Base-by-base conservation (phyloP, 2,113 vertebrate genomes). In the Columbina picui region DNA sequence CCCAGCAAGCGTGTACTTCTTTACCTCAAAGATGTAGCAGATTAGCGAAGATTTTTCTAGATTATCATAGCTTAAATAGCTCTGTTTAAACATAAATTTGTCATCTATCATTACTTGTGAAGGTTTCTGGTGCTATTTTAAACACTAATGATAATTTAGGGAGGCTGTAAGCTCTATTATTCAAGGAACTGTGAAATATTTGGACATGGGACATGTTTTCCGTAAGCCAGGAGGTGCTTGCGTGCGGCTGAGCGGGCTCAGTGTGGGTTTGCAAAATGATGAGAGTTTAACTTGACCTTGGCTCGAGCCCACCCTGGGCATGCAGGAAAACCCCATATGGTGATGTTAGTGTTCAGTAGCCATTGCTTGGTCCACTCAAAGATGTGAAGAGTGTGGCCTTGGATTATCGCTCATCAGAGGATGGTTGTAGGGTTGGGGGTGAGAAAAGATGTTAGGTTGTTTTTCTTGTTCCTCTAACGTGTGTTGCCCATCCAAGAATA, bases 131-230 rank as follows among this genome's bases (percentile, higher is more conserved):
- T 90, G 8, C 68, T 79, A 3, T 82, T 93, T 87, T 84, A 93
- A 96, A 89, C 84, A 53, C 25, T 27, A 32, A 5, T 87, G 86
- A 91, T 94, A 65, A 93, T 87, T 87, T 30, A 56, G 30, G 73
- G 47, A n/a, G 26, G 50, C 15, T 89, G 12, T 61, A 23, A 61
- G 23, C 68, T 73, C 82, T 53, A 1, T 88, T 86, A 61, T 36
- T 88, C 56, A 65, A 76, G 61, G 50, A 69, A 53, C n/a, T 82
- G 32, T 79, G 45, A 41, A 90, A 8, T 85, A 92, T 73, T 94
- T 92, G 91, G 84, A 61, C 41, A 2, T 2, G 34, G 59, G 45
- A 23, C 1, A 0, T 84, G 63, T 34, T 76, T 96, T 77, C 69
- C 73, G 63, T 82, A 89, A 93, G 85, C 45, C 60, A 91, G 45